A percentile compares a stretch with the other conserved stretches of the same genome.
phyloP scores from a whole-genome alignment of 2,797 vertebrate species.

The Peromyscus eremicus region DNA sequence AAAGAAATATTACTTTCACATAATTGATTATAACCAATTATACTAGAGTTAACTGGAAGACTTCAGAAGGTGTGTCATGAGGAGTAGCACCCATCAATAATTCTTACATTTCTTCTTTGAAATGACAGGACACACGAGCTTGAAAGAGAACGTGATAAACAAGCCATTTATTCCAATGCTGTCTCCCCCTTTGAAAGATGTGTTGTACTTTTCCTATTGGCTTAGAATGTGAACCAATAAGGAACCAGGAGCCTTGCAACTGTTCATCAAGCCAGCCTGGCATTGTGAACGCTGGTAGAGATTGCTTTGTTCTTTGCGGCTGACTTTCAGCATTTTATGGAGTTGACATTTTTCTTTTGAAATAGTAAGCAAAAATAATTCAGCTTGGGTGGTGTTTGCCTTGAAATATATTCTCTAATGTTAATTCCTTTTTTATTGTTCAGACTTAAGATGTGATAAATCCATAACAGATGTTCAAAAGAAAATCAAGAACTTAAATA shows the following conservation, averaged over 20 bases:
- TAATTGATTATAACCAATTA: conserved; percentile 74
- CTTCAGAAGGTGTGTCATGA: conserved; percentile 66
- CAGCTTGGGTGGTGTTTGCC: neutral
- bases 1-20: conserved; percentile 79
- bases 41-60: conserved; percentile 76
- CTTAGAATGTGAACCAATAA: conserved; percentile 76
- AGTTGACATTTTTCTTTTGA: conserved; percentile 68
- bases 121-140: conserved; percentile 43
- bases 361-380: conserved; percentile 55
- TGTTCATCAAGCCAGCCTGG: conserved; percentile 61
- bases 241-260: conserved; percentile 63
- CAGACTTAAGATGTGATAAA: conserved; percentile 43
- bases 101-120: conserved; percentile 44
- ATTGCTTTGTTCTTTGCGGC: conserved; percentile 73
- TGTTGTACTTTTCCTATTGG: conserved; percentile 76
- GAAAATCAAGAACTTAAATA: conserved; percentile 68
- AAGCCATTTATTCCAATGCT: conserved; percentile 71
- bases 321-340: conserved; percentile 31
- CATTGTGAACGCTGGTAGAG: neutral
- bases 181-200: conserved; percentile 81
- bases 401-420: conserved; percentile 55
- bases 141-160: conserved; percentile 48
- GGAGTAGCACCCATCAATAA: conserved; percentile 41
- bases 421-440: conserved; percentile 61
- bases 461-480: conserved; percentile 62